A percentile compares a stretch with the other conserved stretches of the same genome.
Conservation (phyloP, 2,797 vertebrate genomes). For the Sternarchorhynchus goeldii region DNA sequence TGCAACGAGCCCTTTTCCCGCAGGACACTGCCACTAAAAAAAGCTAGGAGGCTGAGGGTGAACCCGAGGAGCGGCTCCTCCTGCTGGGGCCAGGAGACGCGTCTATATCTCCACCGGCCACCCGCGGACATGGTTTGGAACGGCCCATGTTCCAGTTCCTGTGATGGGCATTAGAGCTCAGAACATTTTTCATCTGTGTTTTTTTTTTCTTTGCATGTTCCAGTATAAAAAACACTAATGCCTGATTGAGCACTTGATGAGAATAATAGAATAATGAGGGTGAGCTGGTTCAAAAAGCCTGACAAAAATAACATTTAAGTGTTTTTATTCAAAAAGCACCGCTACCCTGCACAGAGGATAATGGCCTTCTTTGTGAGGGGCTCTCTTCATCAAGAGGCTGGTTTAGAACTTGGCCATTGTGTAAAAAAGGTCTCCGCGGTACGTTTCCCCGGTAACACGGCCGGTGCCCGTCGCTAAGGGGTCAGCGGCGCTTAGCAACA, state of each 20-base stretch:
- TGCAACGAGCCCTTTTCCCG: constrained; percentile 25
- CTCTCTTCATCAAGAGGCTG: constrained; percentile 69
- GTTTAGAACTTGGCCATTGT: constrained; percentile 63
- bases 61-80: too few species aligned
- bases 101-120: not conserved
- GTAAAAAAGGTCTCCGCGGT: constrained; percentile 59
- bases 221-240: constrained; percentile 52
- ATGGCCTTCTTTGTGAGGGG: constrained; percentile 62
- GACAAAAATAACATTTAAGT: constrained; percentile 62
- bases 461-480: constrained; percentile 65
- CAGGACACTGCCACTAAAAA: not conserved
- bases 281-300: constrained; percentile 59
- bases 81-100: too few species aligned
- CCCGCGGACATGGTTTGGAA: not conserved
- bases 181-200: not conserved
- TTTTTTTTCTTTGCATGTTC: constrained; percentile 35
- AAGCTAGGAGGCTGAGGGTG: too few species aligned
- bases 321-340: constrained; percentile 64
- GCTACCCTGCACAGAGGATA: constrained; percentile 57
- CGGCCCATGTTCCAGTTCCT: constrained; percentile 9
- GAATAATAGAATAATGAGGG: constrained; percentile 65
- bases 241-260: constrained; percentile 64
- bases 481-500: constrained; percentile 71
- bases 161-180: constrained; percentile 34
- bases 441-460: constrained; percentile 69